Evolutionary conservation across 1,140 invertebrate species (phyloP), one percentile per base, ranked within the genome.

Genomic region (Lasaia peninsularis): DNA sequence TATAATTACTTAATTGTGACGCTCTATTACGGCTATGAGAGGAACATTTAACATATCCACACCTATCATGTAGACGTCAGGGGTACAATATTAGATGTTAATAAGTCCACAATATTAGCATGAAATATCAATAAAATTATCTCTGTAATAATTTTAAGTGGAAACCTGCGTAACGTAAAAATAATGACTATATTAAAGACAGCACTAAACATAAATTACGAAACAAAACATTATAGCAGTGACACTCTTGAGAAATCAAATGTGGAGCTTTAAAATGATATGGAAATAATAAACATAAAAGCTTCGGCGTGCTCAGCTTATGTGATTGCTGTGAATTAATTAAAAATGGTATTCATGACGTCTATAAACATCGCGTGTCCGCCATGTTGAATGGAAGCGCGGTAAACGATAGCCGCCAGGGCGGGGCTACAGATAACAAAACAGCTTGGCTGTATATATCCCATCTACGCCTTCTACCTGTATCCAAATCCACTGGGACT

Each of bases 291-390:
- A 86, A 84, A 84, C 79, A 80, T 86, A 84, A 86, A 86, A 82
- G 75, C 78, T 67, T 61, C 71, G 75, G 63, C 67, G 62, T 77
- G 64, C 68, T 64, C 60, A 70, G 65, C 65, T 69, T 74, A 75
- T 78, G 80, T 78, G 83, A 86, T 86, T 83, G 78, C 75, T 82
- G 80, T 78, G 80, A 83, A 84, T 86, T 86, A 86, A 86, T 84
- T 84, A 74, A 83, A 79, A 84, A 80, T 84, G 77, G 73, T 78
- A 83, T 83, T 84, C 75, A 78, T 82, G 78, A 76, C 68, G 67
- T 64, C 65, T 62, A 82, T 82, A 82, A 77, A 81, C 56, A 62
- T 62, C 67, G 44, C 54, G 54, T 49, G 54, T 67, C 71, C 66
- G 79, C 80, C 78, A 80, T 80, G 62, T 77, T 79, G 69, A 62